phyloP scores from a whole-genome alignment of 2,888 invertebrate genomes.

The Lissonota sp. region DNA sequence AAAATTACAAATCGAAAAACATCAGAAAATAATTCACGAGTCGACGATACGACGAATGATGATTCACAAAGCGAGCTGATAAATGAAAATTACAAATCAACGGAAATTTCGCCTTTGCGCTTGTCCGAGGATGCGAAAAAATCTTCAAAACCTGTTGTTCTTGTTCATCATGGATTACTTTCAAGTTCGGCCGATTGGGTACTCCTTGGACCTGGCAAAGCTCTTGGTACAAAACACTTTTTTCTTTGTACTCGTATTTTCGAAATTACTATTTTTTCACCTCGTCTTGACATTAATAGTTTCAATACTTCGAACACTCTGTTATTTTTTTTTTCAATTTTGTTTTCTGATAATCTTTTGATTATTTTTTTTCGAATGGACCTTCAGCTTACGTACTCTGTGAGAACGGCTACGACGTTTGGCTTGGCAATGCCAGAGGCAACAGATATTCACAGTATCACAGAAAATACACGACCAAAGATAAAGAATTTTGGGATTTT shows the following conservation, averaged over 20 bases:
- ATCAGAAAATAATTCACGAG: constrained; percentile 2
- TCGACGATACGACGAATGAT: neutral
- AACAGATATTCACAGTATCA: constrained; percentile 81
- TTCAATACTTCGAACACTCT: neutral
- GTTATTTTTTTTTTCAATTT: neutral
- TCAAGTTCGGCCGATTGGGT: constrained; percentile 82
- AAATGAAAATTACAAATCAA: constrained; percentile 4
- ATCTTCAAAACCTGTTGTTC: constrained; percentile 72
- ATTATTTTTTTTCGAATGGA: constrained; percentile 1
- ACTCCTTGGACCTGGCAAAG: constrained; percentile 79
- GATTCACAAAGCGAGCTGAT: constrained; percentile 8
- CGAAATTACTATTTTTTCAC: neutral
- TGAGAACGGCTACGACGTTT: constrained; percentile 80
- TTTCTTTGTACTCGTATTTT: neutral
- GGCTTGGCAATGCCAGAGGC: constrained; percentile 81
- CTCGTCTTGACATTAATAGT: neutral
- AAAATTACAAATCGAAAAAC: constrained; percentile 17
- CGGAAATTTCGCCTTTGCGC: constrained; percentile 26
- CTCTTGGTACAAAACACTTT: constrained; percentile 73
- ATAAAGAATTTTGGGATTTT: constrained; percentile 82
- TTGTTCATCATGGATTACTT: constrained; percentile 78
- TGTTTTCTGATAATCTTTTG: neutral
- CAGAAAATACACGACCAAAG: constrained; percentile 76
- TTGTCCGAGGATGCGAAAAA: constrained; percentile 19
- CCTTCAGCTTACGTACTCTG: constrained; percentile 77